A percentile compares a stretch with the other conserved stretches of the same genome.
These are phyloP conservation scores for Hormiphora californensis DNA, from an alignment of 37 sponge, comb jelly and placozoan species.

Conservation along the genomic window DNA sequence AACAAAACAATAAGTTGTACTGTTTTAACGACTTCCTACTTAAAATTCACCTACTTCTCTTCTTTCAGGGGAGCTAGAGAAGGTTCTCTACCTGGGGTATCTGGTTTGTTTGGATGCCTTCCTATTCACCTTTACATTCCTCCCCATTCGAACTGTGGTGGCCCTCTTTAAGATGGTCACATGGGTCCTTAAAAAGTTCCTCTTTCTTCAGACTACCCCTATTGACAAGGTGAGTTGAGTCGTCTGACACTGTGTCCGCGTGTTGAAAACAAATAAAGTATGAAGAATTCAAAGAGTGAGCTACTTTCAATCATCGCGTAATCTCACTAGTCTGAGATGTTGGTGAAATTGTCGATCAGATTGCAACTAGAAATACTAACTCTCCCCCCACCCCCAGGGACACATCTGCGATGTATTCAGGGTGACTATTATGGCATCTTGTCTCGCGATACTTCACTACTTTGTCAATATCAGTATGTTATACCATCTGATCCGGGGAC, in stretches of 20 bases:
- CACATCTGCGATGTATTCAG: conserved; percentile 14
- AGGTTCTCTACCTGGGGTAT: conserved; percentile 62
- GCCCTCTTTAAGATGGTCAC: conserved; percentile 55
- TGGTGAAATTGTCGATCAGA: neutral
- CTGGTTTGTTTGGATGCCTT: conserved; percentile 83
- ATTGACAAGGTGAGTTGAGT: conserved; percentile 34
- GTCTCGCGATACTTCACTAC: neutral
- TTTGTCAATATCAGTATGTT: conserved; percentile 78
- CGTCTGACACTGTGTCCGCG: too few species aligned
- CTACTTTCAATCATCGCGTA: too few species aligned
- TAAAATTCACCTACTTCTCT: neutral
- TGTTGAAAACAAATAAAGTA: too few species aligned
- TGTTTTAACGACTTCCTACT: too few species aligned
- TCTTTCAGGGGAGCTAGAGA: conserved; percentile 34
- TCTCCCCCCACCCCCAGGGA: neutral
- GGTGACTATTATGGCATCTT: neutral
- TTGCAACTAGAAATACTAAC: neutral
- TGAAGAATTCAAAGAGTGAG: too few species aligned
- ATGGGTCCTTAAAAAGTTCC: conserved; percentile 32
- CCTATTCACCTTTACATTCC: conserved; percentile 79
- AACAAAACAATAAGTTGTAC: too few species aligned
- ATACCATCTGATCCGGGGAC: conserved; percentile 88
- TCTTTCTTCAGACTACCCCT: conserved; percentile 3
- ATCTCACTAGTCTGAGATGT: neutral
- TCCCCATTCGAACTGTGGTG: conserved; percentile 70